phyloP scores from a whole-genome alignment of 2,113 vertebrate species.

The Entomyzon cyanotis region DNA sequence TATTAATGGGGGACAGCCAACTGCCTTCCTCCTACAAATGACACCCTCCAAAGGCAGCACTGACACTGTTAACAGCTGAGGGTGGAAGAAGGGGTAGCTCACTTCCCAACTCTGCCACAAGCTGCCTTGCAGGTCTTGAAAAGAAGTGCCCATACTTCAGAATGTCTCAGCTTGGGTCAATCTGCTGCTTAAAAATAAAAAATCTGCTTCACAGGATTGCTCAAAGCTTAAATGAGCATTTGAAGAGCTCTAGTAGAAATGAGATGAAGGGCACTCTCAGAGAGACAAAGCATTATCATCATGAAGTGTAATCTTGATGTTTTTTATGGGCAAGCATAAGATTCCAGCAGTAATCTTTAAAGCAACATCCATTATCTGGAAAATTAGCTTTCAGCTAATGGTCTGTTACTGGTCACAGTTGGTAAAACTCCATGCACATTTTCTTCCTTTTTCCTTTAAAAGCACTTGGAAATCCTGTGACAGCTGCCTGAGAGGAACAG shows the following conservation, averaged over 20 bases:
- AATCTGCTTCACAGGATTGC: not conserved
- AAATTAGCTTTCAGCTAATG: constrained; percentile 39
- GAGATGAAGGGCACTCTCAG: not conserved
- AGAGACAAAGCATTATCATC: constrained; percentile 1
- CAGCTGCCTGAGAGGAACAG: not conserved
- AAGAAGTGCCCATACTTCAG: not conserved
- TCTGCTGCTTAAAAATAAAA: not conserved
- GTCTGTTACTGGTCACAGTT: constrained; percentile 7
- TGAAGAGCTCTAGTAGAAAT: constrained; percentile 8
- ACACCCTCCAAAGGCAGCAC: not conserved
- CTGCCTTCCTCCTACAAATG: not conserved
- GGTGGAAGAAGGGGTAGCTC: not conserved
- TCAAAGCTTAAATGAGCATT: not conserved
- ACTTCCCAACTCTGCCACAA: not conserved
- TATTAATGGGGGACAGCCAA: not conserved
- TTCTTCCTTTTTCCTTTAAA: not conserved
- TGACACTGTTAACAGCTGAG: not conserved
- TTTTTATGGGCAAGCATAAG: not conserved
- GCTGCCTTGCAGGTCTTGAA: not conserved
- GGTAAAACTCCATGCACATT: not conserved
- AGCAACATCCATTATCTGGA: constrained; percentile 34
- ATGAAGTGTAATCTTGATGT: not conserved
- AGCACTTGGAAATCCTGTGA: not conserved
- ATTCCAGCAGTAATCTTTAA: constrained; percentile 44
- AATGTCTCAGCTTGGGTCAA: not conserved